Evolutionary conservation across 1,140 invertebrate species (phyloP).

Genomic region (Chironomus striatipennis): DNA sequence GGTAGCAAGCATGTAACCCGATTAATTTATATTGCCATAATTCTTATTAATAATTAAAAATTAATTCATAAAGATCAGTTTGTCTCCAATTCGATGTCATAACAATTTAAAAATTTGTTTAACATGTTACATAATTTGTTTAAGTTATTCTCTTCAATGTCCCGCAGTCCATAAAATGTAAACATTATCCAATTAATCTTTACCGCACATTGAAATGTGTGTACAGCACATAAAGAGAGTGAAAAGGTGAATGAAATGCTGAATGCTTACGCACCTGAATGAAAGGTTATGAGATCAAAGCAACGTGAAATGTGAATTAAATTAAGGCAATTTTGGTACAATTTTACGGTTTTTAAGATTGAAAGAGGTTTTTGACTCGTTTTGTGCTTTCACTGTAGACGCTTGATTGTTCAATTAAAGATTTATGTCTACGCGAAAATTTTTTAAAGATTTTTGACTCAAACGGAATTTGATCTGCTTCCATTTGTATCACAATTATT

Average conservation of each 20-base stretch:
- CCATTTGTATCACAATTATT: no score
- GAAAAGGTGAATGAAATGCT: background rate
- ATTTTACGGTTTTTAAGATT: background rate
- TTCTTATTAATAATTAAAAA: background rate
- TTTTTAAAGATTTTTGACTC: no score
- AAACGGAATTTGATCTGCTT: no score
- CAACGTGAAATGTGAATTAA: background rate
- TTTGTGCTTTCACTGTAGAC: no score
- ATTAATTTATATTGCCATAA: background rate
- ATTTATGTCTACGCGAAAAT: no score
- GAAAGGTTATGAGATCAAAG: background rate
- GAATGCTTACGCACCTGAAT: background rate
- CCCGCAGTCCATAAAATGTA: background rate
- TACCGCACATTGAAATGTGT: background rate
- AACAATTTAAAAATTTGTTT: background rate
- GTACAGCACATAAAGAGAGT: background rate
- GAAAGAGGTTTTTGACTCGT: background rate
- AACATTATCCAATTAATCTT: conserved; percentile 5
- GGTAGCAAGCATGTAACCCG: background rate
- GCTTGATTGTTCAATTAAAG: no score
- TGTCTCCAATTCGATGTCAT: background rate
- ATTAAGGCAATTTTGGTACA: background rate
- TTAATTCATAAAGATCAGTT: background rate
- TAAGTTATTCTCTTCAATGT: background rate
- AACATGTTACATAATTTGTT: background rate